These are phyloP conservation scores for Seira sanloemensis DNA, from an alignment of 2,888 invertebrate species.

Conservation along the genomic window DNA sequence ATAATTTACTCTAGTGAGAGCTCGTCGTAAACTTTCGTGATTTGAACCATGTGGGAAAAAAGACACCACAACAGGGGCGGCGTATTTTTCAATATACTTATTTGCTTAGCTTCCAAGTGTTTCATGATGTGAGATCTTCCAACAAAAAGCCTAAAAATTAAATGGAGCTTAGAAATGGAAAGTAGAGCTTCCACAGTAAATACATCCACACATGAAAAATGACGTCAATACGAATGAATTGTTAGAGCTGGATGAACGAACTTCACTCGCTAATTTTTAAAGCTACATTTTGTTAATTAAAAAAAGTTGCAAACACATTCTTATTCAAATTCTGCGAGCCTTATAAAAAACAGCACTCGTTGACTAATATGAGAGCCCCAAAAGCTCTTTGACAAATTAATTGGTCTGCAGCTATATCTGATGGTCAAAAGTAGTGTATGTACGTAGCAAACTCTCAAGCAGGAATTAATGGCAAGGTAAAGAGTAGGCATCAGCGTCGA, in stretches of 20 bases:
- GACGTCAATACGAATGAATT: conserved; percentile 6
- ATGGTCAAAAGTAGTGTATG: neutral
- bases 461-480: conserved; percentile 40
- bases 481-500: too few species aligned
- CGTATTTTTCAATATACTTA: neutral
- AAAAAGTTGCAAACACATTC: neutral
- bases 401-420: neutral
- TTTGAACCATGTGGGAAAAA: neutral
- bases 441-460: neutral
- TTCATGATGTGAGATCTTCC: neutral
- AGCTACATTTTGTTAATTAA: neutral
- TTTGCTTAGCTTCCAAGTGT: neutral
- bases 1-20: neutral
- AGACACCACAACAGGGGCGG: neutral
- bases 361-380: too few species aligned
- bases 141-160: neutral
- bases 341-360: too few species aligned
- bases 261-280: too few species aligned
- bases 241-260: neutral
- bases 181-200: neutral
- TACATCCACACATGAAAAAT: too few species aligned
- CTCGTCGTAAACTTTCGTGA: neutral
- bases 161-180: neutral
- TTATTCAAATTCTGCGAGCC: neutral
- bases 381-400: neutral